Evolutionary conservation across 2,797 vertebrate genomes (phyloP), one percentile per base, ranked within the genome.

Genomic region (Arnoldichthys spilopterus): DNA sequence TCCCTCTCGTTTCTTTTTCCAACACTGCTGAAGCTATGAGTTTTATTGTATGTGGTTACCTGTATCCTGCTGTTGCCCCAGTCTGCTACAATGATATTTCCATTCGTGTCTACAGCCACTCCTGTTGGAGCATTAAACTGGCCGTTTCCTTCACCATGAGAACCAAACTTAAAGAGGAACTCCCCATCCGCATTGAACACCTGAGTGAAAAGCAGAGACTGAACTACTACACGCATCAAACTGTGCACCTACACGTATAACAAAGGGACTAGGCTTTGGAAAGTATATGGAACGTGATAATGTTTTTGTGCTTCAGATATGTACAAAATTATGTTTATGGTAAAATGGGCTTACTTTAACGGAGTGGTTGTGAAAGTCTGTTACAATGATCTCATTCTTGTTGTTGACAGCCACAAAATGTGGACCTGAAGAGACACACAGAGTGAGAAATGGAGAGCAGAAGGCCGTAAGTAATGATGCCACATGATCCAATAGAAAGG

Each of bases 41-140:
- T 2, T 16, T 5, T 20, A 13, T 22, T 62, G 62, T 49, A 80
- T 13, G 20, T 20, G 5, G 32, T 54, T 74, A 97, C 97, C 95
- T 98, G 96, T 91, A 98, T 97, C 79, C 96, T 95, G 91, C 97
- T 98, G 88, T 98, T 99, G 13, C 97, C 97, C 97, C 97, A 98
- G 91, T 99, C 97, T 0, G 97, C 97, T 64, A 99, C 96, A 0
- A 98, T 99, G 88, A 99, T 98, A 91, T 99, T 98, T 66, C 97
- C 97, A 0, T 97, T 98, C 78, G 93, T 86, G 30, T 99, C 97
- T 49, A 96, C 97, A 0, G 97, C 97, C 51, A 99, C 96, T 0
- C 97, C 97, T 0, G 97, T 98, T 24, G 97, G 97, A 1, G 97
- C 97, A 0, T 99, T 99, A 91, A 98, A 99, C 89, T 99, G 97